Conservation (phyloP, 2,888 invertebrate genomes). For the Lamproptera curius region DNA sequence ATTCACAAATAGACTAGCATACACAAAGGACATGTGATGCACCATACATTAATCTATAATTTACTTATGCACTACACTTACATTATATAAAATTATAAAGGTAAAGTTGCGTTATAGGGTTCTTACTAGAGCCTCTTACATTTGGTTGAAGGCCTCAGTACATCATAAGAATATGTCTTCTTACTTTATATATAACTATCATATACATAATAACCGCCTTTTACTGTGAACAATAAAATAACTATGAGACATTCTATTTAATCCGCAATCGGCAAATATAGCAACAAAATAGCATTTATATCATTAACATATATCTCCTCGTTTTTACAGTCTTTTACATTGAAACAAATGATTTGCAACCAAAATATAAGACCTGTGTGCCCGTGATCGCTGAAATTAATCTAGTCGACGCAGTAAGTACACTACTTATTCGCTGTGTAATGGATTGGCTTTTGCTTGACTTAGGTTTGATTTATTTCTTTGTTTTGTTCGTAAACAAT, state of each 20-base stretch:
- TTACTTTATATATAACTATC: slow-evolving; percentile 47
- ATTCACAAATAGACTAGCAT: slow-evolving; percentile 63
- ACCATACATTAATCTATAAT: slow-evolving; percentile 46
- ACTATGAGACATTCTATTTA: too few relatives aligned
- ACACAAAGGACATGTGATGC: slow-evolving; percentile 59
- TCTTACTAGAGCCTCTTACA: slow-evolving; percentile 39
- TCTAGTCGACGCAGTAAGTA: background rate
- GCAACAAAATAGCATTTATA: too few relatives aligned
- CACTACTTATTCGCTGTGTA: slow-evolving; percentile 1
- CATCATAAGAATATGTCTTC: slow-evolving; percentile 65
- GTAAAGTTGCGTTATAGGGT: slow-evolving; percentile 8
- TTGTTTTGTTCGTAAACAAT: slow-evolving; percentile 11
- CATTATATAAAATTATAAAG: slow-evolving; percentile 23
- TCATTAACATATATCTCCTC: too few relatives aligned
- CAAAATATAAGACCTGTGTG: background rate
- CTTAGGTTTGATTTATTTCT: slow-evolving; percentile 15
- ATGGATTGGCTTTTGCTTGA: slow-evolving; percentile 4
- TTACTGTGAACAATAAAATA: too few relatives aligned
- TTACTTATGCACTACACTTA: slow-evolving; percentile 49
- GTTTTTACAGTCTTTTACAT: too few relatives aligned
- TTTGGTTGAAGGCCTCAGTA: slow-evolving; percentile 55
- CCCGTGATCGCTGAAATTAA: background rate
- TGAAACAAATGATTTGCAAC: too few relatives aligned
- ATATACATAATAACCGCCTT: slow-evolving; percentile 21
- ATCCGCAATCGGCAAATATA: too few relatives aligned